Conservation (phyloP, 2,113 vertebrate genomes). For the Sinocyclocheilus anshuiensis region DNA sequence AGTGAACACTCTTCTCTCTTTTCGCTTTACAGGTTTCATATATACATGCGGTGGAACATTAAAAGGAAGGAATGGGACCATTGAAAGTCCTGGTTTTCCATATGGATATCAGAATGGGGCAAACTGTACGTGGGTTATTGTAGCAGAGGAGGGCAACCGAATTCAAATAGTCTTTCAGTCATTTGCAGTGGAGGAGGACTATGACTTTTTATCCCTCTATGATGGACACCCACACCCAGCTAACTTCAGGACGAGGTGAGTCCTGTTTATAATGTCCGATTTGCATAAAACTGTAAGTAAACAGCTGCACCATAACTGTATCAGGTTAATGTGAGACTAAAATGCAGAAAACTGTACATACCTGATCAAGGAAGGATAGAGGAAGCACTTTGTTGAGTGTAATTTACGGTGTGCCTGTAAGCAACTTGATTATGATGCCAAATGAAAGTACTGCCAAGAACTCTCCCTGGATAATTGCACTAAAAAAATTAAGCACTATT, state of each 20-base stretch:
- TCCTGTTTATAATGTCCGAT: neutral
- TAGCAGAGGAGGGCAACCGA: constrained; percentile 95
- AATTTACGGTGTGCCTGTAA: constrained; percentile 12
- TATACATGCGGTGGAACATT: constrained; percentile 97
- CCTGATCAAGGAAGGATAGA: neutral
- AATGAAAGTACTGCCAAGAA: constrained; percentile 32
- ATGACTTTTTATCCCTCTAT: constrained; percentile 97
- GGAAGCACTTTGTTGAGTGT: neutral
- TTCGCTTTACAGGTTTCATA: constrained; percentile 87
- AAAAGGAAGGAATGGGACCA: constrained; percentile 97
- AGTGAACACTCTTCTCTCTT: constrained; percentile 31
- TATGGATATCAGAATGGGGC: constrained; percentile 99
- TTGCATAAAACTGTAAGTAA: neutral
- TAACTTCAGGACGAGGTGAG: constrained; percentile 97
- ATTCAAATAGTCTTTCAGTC: constrained; percentile 99
- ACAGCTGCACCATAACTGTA: neutral
- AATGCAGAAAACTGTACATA: neutral
- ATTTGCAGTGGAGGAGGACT: constrained; percentile 98
- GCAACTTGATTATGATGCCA: neutral
- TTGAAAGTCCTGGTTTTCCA: constrained; percentile 98
- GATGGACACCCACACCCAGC: constrained; percentile 96
- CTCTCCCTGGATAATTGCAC: constrained; percentile 36
- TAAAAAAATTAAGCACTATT: constrained; percentile 15
- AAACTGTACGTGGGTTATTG: constrained; percentile 98
- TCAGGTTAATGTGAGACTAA: neutral